Base-by-base conservation (phyloP, 2,888 invertebrate genomes). In the Galerucella calmariensis region DNA sequence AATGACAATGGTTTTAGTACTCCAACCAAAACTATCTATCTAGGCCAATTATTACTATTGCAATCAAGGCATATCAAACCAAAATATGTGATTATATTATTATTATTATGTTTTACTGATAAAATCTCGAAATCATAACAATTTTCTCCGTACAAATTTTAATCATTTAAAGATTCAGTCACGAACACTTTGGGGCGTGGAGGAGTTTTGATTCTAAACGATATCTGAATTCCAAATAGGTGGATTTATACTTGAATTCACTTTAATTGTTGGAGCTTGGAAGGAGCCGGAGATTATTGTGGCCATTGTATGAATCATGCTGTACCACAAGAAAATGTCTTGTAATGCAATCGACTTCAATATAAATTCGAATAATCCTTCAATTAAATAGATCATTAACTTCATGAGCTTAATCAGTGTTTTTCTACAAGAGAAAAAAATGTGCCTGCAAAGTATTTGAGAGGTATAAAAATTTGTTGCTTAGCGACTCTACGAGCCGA, bases 161-260 rank as follows among this genome's bases (percentile, higher is more conserved):
- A 56, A 56, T 56, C 56, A 56, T 56, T 56, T 20, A 20, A 56
- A 56, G 56, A 56, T 56, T 56, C 56, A 20, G 56, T 56, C 56
- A 56, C 56, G 56, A 56, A 56, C 56, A 20, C 11, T 56, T 56
- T 56, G 16, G 56, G 56, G 20, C 20, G 20, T 56, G 20, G 16
- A 56, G 56, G 56, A 56, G 56, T 56, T 56, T 56, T 56, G 62
- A n/a, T 62, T 62, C n/a, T 9, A 35, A 16, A 41, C 62, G 41
- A 62, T 62, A 62, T 62, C 62, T 62, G 62, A 62, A 62, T 62
- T 62, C n/a, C 35, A 62, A 62, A 62, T 35, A 62, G 62, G 41
- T 41, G n/a, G 62, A 56, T 56, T 56, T 56, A 56, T 56, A 56
- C n/a, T 62, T n/a, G 41, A 41, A 62, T 62, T 62, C 62, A 35